Evolutionary conservation across 2,888 invertebrate genomes (phyloP).

Genomic region (Himalopsyche anomala): DNA sequence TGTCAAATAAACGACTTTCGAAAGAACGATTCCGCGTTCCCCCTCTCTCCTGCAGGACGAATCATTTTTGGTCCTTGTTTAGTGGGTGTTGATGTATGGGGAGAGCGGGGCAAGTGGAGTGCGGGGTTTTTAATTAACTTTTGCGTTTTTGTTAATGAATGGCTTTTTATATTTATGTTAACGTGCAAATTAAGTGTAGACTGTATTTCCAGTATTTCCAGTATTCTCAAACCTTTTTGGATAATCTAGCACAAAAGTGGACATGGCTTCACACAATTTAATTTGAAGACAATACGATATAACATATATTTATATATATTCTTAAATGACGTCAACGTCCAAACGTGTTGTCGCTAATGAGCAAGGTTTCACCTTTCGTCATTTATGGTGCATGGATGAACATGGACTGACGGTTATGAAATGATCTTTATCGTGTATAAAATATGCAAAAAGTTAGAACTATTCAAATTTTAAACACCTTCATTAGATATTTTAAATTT

Average conservation of each 20-base stretch:
- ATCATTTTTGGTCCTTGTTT: slow-evolving; percentile 20
- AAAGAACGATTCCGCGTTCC: slow-evolving; percentile 2
- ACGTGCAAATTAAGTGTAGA: slow-evolving; percentile 41
- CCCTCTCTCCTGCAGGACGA: slow-evolving; percentile 3
- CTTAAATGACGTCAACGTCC: too few relatives aligned
- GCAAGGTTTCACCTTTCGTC: too few relatives aligned
- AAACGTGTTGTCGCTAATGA: too few relatives aligned
- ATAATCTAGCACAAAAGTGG: not conserved
- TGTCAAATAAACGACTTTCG: slow-evolving; percentile 16
- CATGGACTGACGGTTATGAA: too few relatives aligned
- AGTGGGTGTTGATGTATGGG: slow-evolving; percentile 29
- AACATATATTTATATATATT: too few relatives aligned
- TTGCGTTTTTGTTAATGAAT: slow-evolving; percentile 45
- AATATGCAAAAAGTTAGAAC: too few relatives aligned
- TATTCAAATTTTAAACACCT: too few relatives aligned
- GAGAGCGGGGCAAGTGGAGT: slow-evolving; percentile 5
- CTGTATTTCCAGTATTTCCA: not conserved
- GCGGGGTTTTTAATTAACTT: slow-evolving; percentile 39
- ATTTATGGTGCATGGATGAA: too few relatives aligned
- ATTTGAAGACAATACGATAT: too few relatives aligned
- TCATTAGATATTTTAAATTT: too few relatives aligned
- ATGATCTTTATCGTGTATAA: too few relatives aligned
- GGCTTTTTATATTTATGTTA: slow-evolving; percentile 45
- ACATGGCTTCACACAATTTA: too few relatives aligned
- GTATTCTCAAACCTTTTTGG: not conserved